Base-by-base conservation (phyloP, 2,888 invertebrate species). In the Brachyptera putata region DNA sequence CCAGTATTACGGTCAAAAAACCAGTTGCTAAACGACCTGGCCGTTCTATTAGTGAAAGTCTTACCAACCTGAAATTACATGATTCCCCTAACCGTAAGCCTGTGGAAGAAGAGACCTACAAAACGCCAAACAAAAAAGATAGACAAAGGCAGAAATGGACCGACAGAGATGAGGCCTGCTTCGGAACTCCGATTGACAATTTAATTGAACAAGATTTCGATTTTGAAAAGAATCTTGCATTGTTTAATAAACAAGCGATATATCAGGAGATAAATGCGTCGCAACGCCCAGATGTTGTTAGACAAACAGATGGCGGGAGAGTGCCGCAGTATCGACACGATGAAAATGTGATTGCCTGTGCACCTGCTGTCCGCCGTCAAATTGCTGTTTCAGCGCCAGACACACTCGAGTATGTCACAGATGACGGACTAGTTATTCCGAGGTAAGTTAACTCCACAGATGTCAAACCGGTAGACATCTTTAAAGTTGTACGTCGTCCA, bases 221-320 rank as follows among this genome's bases (percentile, higher is more conserved):
- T 79, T 95, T 95, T 80, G 95, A 95, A 73, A 92, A 91, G 65
- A 95, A 95, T 78, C 79, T 95, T 58, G 93, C 93, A 21, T 78
- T 95, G 50, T 95, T 95, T 76, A 88, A 95, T 76, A 95, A 95
- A 76, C 77, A 84, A 75, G 88, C 88, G 22, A 80, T 89, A 53
- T 89, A 86, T 83, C 84, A 89, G 69, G 84, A 87, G 73, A 82
- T 89, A 50, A 84, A 86, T 70, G 74, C 77, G 21, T 78, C 80
- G 3, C 79, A 80, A 62, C 84, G 82, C 67, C 84, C 84, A 1
- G 85, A 85, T 68, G 75, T 84, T 26, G 78, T 85, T 22, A 75
- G 76, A 56, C 77, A 80, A 64, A 75, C 77, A 9, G 81, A 80
- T 67, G n/a, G n/a, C n/a, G 72, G 66, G 58, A 71, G 70, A 50